Conservation (phyloP, 2,888 invertebrate species). For the Campopleginae sp. region DNA sequence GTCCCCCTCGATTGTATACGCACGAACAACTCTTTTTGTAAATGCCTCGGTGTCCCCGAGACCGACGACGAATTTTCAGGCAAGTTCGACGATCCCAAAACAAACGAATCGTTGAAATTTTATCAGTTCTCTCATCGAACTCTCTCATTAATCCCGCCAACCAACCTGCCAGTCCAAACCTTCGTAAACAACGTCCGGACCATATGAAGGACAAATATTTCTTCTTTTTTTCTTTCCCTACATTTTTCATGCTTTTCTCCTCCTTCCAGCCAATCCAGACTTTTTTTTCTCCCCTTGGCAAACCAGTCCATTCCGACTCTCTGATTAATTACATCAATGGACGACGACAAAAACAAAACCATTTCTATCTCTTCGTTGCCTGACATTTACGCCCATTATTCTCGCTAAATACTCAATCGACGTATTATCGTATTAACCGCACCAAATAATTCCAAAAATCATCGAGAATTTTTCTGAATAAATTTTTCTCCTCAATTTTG, state of each 20-base stretch:
- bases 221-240: slow-evolving; percentile 30
- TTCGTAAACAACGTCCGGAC: slow-evolving; percentile 41
- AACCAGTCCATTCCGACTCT: slow-evolving; percentile 11
- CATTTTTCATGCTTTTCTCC: slow-evolving; percentile 13
- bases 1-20: slow-evolving; percentile 25
- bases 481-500: too few species aligned
- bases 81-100: slow-evolving; percentile 23
- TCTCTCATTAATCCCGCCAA: slow-evolving; percentile 67
- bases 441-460: neutral
- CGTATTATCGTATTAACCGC: slow-evolving; percentile 26
- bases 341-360: slow-evolving; percentile 7
- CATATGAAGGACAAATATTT: slow-evolving; percentile 47
- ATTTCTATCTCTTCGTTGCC: neutral
- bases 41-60: slow-evolving; percentile 10
- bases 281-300: neutral
- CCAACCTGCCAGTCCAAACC: slow-evolving; percentile 71
- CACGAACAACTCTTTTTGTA: slow-evolving; percentile 20
- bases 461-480: too few species aligned
- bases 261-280: slow-evolving; percentile 3
- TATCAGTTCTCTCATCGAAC: slow-evolving; percentile 17
- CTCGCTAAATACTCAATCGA: neutral
- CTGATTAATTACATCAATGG: neutral
- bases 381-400: neutral
- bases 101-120: slow-evolving; percentile 26
- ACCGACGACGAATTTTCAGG: slow-evolving; percentile 40